A percentile compares a stretch with the other conserved stretches of the same genome.
Evolutionary conservation across 37 sponge, comb jelly and placozoan species (phyloP).

Genomic region (Axinella damicornis): DNA sequence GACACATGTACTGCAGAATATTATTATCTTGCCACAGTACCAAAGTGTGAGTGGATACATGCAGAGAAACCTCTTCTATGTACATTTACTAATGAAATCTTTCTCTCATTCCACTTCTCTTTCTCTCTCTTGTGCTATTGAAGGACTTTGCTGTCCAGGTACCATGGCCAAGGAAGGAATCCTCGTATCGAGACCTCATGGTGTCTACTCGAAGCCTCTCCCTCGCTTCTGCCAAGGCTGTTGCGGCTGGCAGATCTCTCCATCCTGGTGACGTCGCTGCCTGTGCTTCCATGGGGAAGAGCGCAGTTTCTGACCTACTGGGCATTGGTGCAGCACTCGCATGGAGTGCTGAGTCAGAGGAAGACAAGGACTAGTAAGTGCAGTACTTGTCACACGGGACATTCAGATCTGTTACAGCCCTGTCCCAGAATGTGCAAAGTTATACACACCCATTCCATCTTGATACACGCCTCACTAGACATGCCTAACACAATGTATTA

Average conservation of each 20-base stretch:
- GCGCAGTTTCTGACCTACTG: constrained; percentile 56
- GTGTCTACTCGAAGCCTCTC: not conserved
- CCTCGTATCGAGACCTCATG: not conserved
- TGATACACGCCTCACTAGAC: too few relatives aligned
- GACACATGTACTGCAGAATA: too few relatives aligned
- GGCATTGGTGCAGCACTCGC: constrained; percentile 22
- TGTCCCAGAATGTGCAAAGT: too few relatives aligned
- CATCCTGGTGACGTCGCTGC: constrained; percentile 30
- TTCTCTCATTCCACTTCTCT: too few relatives aligned
- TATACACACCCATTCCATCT: too few relatives aligned
- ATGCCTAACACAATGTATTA: too few relatives aligned
- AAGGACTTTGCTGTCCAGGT: not conserved
- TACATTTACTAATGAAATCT: too few relatives aligned
- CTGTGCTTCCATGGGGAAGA: constrained; percentile 57
- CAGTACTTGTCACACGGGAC: too few relatives aligned
- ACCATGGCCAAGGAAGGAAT: constrained; percentile 4
- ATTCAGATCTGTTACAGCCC: too few relatives aligned
- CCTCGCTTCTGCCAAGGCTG: constrained; percentile 17
- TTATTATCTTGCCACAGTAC: too few relatives aligned
- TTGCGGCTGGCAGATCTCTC: not conserved
- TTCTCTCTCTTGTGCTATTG: not conserved
- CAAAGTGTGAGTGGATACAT: too few relatives aligned
- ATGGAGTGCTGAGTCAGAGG: not conserved
- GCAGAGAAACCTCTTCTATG: too few relatives aligned
- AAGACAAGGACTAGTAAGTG: not conserved